Percentiles rank a stretch among this genome's conserved stretches.
Evolutionary conservation across 2,797 vertebrate genomes (phyloP).

Genomic region (Tadarida brasiliensis): DNA sequence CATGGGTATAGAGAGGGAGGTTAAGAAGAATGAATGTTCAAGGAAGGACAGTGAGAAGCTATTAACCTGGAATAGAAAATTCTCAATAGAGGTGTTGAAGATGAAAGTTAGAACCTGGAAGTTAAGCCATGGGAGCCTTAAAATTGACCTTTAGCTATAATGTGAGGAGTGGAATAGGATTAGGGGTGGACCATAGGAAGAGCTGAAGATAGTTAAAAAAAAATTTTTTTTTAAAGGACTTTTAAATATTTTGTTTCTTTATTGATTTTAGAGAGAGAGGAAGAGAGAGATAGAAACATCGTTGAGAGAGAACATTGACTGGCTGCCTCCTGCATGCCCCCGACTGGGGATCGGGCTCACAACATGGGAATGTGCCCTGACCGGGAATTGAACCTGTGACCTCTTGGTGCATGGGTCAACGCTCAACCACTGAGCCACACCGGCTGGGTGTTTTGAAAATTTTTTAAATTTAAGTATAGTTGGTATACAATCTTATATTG

Average conservation of each 20-base stretch:
- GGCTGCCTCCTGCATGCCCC: no score
- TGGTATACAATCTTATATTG: background rate
- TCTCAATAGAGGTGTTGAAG: background rate
- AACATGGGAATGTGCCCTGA: no score
- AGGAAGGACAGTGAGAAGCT: background rate
- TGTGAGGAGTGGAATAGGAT: background rate
- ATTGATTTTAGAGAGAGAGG: no score
- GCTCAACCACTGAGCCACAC: no score
- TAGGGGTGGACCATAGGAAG: background rate
- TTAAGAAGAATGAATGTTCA: background rate
- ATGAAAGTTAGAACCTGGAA: background rate
- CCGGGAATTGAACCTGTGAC: no score
- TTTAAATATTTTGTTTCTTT: no score
- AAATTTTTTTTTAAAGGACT: background rate
- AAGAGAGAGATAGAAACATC: no score
- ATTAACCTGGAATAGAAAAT: background rate
- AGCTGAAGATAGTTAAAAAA: background rate
- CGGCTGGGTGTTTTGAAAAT: background rate
- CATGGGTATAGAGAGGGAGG: background rate
- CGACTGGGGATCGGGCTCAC: no score
- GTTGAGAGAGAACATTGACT: no score
- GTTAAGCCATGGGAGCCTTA: background rate
- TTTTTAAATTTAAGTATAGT: background rate
- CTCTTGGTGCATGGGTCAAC: no score
- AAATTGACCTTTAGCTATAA: background rate